Evolutionary conservation across 2,888 invertebrate species (phyloP), one percentile per base, ranked within the genome.

Genomic region (Hypomecis atomaria): DNA sequence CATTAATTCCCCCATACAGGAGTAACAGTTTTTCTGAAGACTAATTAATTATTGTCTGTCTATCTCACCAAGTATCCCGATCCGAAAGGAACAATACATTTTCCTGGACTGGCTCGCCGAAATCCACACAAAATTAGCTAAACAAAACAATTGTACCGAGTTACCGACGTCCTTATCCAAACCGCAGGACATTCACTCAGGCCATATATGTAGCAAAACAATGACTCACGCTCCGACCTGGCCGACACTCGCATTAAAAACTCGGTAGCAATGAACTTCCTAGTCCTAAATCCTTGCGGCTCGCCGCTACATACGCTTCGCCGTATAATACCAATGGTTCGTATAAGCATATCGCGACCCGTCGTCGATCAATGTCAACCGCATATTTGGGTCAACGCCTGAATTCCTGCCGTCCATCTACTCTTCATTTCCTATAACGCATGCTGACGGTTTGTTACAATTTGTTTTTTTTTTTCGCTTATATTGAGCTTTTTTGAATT

Each of bases 291-390:
- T 84, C 79, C 82, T 81, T 81, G 82, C 78, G n/a, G 81, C 80
- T 75, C 65, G 71, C 73, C 71, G 65, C 65, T 67, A 64, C 52
- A 69, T 69, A 59, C 67, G 70, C 50, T 55, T 34, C 33, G 42
- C n/a, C 44, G 54, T 54, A 63, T 66, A 72, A 66, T 76, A 83
- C 83, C 79, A 81, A 84, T 87, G 86, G 84, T 86, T 84, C 85
- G 84, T 88, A 83, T 79, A 81, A 81, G 83, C 85, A 86, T 87
- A 87, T 86, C 82, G 86, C 83, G 86, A 81, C 80, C 84, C 84
- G 83, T 88, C 90, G 88, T 90, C 90, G 91, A 92, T 92, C 91
- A 92, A 91, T 92, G 91, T 92, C 91, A 91, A 86, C 89, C 87
- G 86, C 88, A 90, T 90, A 92, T 91, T 88, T 92, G 80, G 91